These are phyloP conservation scores for Amiota mariae DNA, from an alignment of 2,888 invertebrate genomes.

Conservation along the genomic window DNA sequence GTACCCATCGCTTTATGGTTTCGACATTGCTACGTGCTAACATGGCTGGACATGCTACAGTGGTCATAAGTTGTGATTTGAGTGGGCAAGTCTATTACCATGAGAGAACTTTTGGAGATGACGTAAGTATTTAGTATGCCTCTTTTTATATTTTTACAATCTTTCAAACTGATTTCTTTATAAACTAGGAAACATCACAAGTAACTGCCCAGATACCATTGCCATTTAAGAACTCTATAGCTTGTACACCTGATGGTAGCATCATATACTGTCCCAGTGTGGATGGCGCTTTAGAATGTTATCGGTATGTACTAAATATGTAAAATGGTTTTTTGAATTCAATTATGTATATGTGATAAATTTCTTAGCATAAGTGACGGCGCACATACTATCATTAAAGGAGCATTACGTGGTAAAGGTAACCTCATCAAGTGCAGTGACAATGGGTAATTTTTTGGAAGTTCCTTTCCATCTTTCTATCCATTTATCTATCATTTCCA, in stretches of 20 bases:
- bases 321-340: neutral
- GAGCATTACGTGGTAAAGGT: constrained; percentile 67
- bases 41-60: constrained; percentile 51
- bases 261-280: constrained; percentile 67
- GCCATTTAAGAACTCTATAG: constrained; percentile 70
- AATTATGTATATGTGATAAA: neutral
- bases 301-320: constrained; percentile 50
- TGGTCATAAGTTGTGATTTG: constrained; percentile 70
- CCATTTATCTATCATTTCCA: constrained; percentile 5
- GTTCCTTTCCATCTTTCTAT: neutral
- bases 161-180: neutral
- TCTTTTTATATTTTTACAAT: too few species aligned
- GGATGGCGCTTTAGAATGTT: constrained; percentile 69
- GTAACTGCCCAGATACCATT: constrained; percentile 69
- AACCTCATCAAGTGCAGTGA: constrained; percentile 69
- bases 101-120: constrained; percentile 60
- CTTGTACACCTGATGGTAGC: constrained; percentile 64
- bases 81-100: constrained; percentile 72
- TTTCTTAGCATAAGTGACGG: constrained; percentile 59
- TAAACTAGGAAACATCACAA: constrained; percentile 59
- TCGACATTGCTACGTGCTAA: constrained; percentile 59
- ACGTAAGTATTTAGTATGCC: constrained; percentile 27
- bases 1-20: constrained; percentile 68
- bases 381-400: constrained; percentile 60
- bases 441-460: constrained; percentile 63